Percentiles rank a stretch among this genome's conserved stretches.
Evolutionary conservation across 1,140 invertebrate species (phyloP).

Genomic region (Pantala flavescens): DNA sequence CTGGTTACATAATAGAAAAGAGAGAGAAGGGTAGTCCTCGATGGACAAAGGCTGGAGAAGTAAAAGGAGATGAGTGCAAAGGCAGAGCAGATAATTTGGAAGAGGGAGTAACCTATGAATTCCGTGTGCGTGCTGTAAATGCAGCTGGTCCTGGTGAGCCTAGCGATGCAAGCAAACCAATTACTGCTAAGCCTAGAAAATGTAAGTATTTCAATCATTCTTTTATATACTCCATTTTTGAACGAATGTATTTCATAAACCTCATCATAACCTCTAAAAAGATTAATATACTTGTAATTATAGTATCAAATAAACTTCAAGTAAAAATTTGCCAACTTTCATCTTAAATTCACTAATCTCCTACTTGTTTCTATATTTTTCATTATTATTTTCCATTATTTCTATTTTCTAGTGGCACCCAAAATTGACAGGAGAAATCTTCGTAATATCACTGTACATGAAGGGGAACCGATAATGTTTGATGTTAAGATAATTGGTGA

Average conservation of each 20-base stretch:
- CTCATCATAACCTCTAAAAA: too few species aligned
- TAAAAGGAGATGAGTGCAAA: slow-evolving; percentile 64
- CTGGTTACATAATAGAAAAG: slow-evolving; percentile 89
- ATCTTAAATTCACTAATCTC: too few species aligned
- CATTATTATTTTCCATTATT: not conserved
- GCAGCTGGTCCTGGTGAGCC: slow-evolving; percentile 70
- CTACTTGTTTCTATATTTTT: too few species aligned
- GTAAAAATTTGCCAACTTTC: too few species aligned
- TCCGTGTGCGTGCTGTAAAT: slow-evolving; percentile 73
- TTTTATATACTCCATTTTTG: not conserved
- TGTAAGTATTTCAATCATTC: slow-evolving; percentile 47
- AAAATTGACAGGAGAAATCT: slow-evolving; percentile 81
- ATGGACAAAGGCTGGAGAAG: slow-evolving; percentile 77
- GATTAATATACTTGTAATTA: too few species aligned
- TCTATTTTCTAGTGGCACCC: slow-evolving; percentile 61
- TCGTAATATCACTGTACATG: slow-evolving; percentile 61
- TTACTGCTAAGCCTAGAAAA: slow-evolving; percentile 75
- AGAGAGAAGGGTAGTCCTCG: slow-evolving; percentile 75
- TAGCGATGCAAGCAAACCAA: slow-evolving; percentile 57
- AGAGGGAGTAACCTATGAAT: slow-evolving; percentile 79
- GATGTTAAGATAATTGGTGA: slow-evolving; percentile 78
- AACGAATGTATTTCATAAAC: slow-evolving; percentile 9
- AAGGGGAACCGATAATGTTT: slow-evolving; percentile 72
- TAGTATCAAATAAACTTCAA: too few species aligned
- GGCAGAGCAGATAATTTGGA: slow-evolving; percentile 68